These are phyloP conservation scores for Aphelenchoides besseyi DNA, from an alignment of 1,140 invertebrate species.

Conservation along the genomic window DNA sequence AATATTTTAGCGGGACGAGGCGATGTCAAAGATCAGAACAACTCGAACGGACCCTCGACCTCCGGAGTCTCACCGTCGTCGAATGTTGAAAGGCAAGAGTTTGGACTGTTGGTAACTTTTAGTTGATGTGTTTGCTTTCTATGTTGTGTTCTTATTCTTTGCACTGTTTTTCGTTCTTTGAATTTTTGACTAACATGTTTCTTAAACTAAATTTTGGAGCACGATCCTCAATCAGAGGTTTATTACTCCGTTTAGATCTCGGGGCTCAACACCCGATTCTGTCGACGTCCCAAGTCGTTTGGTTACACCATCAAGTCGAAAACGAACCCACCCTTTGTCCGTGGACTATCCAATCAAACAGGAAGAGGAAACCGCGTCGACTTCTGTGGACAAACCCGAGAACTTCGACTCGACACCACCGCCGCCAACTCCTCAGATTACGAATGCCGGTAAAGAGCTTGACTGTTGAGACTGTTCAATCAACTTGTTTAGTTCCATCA, in stretches of 20 bases:
- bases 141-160: too few species aligned
- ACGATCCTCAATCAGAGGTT: too few species aligned
- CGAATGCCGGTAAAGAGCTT: neutral
- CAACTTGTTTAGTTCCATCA: constrained; percentile 32
- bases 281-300: neutral
- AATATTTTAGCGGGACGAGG: too few species aligned
- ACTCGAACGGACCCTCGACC: too few species aligned
- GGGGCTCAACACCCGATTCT: constrained; percentile 17
- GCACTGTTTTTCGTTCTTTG: neutral
- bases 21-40: too few species aligned
- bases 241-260: neutral
- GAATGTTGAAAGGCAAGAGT: too few species aligned
- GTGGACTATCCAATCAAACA: constrained; percentile 4
- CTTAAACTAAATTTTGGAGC: too few species aligned
- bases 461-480: neutral
- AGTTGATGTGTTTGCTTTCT: too few species aligned
- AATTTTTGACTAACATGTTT: neutral
- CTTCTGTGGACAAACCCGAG: neutral
- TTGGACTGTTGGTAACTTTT: too few species aligned
- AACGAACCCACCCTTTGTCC: neutral
- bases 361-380: neutral
- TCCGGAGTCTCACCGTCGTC: too few species aligned
- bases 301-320: neutral
- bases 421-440: constrained; percentile 11
- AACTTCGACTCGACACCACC: neutral